Base-by-base conservation (phyloP, 2,888 invertebrate species). In the Gari tellinella region DNA sequence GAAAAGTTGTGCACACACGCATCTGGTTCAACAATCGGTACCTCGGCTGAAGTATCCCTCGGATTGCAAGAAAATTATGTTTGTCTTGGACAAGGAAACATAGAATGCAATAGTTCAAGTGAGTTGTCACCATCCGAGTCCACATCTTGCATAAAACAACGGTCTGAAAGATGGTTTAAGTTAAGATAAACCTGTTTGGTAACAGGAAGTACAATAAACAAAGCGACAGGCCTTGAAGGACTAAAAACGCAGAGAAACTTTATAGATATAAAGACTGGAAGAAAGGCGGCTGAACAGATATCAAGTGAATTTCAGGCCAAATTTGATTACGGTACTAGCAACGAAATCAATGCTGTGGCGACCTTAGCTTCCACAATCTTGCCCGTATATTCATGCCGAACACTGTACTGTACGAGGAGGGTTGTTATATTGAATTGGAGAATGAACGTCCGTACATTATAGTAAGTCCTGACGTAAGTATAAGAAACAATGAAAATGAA, bases 401-500 rank as follows among this genome's bases (percentile, higher is more conserved):
- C 15, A 43, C 15, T 23, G 17, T 8, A 5, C 55, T 70, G 15
- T 64, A 53, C 31, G 70, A 70, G 46, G 70, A 63, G 53, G 70
- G 60, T 14, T 70, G 70, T 37, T 70, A 64, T 40, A n/a, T 38
- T 14, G 37, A 46, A 17, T 38, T 15, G 17, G 10, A 8, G 7
- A 14, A 64, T 48, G 48, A 19, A 8, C 19, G 40, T 1, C 2
- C 26, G n/a, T 14, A 26, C 8, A n/a, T 38, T 14, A 31, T 40
- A 5, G 48, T 70, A 17, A 70, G 58, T 21, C 74, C 74, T n/a
- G 75, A 70, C 52, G 75, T 69, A 1, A 65, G 75, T 46, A 19
- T 70, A 12, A 17, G 69, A 8, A 25, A 19, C 5, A n/a, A 3
- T 7, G 21, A 43, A 5, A n/a, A 14, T 25, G 17, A 15, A 21